Conservation (phyloP, 2,888 invertebrate species). For the Chloroclysta siterata region DNA sequence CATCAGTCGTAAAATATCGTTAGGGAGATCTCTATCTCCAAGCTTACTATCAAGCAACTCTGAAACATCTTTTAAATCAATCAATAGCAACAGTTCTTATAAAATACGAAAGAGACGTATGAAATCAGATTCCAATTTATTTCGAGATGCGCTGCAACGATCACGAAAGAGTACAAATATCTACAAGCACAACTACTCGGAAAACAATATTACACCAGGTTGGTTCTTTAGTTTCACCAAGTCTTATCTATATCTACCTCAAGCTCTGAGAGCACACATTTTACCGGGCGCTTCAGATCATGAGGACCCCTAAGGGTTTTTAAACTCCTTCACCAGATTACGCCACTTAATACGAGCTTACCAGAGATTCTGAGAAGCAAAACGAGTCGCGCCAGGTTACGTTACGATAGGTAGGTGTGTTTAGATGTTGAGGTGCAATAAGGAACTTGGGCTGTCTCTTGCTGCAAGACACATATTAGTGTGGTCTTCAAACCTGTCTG, state of each 20-base stretch:
- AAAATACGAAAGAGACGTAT: constrained; percentile 70
- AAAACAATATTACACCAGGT: constrained; percentile 59
- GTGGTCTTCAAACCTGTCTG: too few relatives aligned
- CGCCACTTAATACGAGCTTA: too few relatives aligned
- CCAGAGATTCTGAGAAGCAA: too few relatives aligned
- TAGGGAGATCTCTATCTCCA: constrained; percentile 49
- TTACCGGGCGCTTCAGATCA: too few relatives aligned
- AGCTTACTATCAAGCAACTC: constrained; percentile 58
- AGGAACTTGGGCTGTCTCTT: too few relatives aligned
- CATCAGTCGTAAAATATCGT: constrained; percentile 36
- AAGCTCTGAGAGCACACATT: too few relatives aligned
- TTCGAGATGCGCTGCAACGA: constrained; percentile 66
- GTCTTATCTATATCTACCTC: neutral
- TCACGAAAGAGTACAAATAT: constrained; percentile 58
- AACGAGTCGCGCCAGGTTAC: too few relatives aligned
- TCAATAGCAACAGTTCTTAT: constrained; percentile 68
- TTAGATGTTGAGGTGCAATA: too few relatives aligned
- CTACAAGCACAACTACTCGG: constrained; percentile 52
- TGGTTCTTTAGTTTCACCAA: constrained; percentile 26
- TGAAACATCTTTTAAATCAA: constrained; percentile 69
- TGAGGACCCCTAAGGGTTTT: too few relatives aligned
- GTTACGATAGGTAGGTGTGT: too few relatives aligned
- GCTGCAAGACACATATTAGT: too few relatives aligned
- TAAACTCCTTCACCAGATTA: too few relatives aligned
- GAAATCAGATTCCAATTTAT: constrained; percentile 70